Evolutionary conservation across 2,888 invertebrate genomes (phyloP).

Genomic region (Alentia gelatinosa): DNA sequence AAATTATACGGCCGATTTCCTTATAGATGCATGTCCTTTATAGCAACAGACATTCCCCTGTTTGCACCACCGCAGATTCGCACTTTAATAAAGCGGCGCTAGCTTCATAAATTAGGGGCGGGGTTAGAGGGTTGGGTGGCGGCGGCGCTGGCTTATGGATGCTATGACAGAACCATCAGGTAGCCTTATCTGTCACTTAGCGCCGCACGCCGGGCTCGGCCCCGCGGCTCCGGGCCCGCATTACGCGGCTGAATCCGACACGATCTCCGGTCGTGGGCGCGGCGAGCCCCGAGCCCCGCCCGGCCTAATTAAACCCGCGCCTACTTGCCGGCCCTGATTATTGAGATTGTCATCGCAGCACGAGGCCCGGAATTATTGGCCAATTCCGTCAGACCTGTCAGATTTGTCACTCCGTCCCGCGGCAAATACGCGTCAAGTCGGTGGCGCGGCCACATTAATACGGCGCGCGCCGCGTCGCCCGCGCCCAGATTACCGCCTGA

Average conservation of each 20-base stretch:
- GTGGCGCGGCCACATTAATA: constrained; percentile 32
- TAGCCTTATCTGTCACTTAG: constrained; percentile 32
- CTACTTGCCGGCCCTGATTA: constrained; percentile 14
- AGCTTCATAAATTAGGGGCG: constrained; percentile 7
- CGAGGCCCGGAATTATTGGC: constrained; percentile 33
- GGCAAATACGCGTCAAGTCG: constrained; percentile 48
- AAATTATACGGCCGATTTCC: constrained; percentile 9
- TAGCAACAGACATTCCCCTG: neutral
- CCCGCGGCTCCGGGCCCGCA: neutral
- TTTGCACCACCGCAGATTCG: neutral
- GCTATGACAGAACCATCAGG: constrained; percentile 40
- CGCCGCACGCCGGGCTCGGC: neutral
- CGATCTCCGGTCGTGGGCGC: neutral
- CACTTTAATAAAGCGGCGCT: neutral
- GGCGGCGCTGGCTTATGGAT: neutral
- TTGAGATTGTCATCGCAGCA: constrained; percentile 50
- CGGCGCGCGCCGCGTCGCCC: neutral
- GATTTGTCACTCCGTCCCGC: constrained; percentile 46
- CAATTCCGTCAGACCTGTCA: constrained; percentile 47
- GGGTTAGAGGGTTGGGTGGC: neutral
- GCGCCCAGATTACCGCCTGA: constrained; percentile 2
- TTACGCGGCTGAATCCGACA: neutral
- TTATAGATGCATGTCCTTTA: neutral
- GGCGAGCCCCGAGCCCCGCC: neutral
- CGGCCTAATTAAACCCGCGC: constrained; percentile 38